phyloP scores from a whole-genome alignment of 2,797 vertebrate species.

The Bryconaethiops microstoma region DNA sequence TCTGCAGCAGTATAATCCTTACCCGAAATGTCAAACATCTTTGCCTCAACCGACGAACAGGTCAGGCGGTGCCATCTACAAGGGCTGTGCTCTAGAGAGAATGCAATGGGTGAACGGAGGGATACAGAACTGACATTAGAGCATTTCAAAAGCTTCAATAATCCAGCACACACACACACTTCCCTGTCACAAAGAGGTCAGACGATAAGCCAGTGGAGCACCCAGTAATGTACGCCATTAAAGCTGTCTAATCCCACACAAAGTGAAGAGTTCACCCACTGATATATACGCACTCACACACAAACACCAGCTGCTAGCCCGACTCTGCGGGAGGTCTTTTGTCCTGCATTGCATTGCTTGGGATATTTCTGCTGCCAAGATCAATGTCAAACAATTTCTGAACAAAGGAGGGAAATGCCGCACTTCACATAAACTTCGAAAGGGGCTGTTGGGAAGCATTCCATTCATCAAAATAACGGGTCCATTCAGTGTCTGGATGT shows the following conservation, averaged over 20 bases:
- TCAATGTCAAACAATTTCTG: constrained; percentile 22
- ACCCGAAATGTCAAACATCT: constrained; percentile 76
- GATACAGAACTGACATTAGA: constrained; percentile 57
- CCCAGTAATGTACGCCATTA: constrained; percentile 60
- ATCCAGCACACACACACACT: constrained; percentile 60
- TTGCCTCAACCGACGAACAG: constrained; percentile 56
- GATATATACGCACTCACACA: constrained; percentile 7
- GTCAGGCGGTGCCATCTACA: constrained; percentile 43
- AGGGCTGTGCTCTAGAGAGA: constrained; percentile 47
- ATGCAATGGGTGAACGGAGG: constrained; percentile 26
- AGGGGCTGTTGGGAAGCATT: background rate
- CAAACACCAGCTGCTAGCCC: constrained; percentile 4
- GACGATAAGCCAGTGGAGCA: constrained; percentile 55
- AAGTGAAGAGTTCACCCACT: constrained; percentile 13
- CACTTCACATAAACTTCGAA: background rate
- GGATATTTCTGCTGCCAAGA: constrained; percentile 5
- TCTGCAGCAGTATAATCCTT: constrained; percentile 72
- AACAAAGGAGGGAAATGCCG: background rate
- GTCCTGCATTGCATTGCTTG: constrained; percentile 1
- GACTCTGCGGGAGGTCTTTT: constrained; percentile 2
- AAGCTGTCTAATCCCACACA: constrained; percentile 49
- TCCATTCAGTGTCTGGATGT: background rate
- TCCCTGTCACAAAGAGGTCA: constrained; percentile 65
- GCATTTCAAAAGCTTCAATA: constrained; percentile 64
- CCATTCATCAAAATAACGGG: constrained; percentile 19